These are phyloP conservation scores for Lycophotia porphyrea DNA, from an alignment of 2,888 invertebrate genomes.

Conservation along the genomic window DNA sequence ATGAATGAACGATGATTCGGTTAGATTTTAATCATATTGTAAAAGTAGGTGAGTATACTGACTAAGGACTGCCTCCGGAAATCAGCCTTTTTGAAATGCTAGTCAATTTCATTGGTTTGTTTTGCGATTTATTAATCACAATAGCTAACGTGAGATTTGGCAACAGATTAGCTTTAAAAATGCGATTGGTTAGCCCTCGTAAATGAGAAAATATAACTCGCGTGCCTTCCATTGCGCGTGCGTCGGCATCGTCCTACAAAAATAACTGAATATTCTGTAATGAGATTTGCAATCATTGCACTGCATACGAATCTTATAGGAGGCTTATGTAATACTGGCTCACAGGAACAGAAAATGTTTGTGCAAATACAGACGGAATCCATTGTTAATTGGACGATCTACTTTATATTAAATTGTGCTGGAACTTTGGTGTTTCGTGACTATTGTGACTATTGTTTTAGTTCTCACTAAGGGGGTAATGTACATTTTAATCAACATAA, in stretches of 20 bases:
- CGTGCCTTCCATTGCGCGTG: not conserved
- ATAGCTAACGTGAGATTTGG: not conserved
- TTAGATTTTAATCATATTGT: not conserved
- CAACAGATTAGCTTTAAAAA: not conserved
- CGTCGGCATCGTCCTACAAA: not conserved
- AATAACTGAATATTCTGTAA: constrained; percentile 7
- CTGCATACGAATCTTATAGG: not conserved
- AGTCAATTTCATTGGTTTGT: not conserved
- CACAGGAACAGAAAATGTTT: constrained; percentile 47
- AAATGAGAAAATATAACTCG: not conserved
- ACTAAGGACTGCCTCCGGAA: not conserved
- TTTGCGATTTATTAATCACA: not conserved
- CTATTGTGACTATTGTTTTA: constrained; percentile 15
- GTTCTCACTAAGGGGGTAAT: not conserved
- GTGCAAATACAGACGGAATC: constrained; percentile 69
- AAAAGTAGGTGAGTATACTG: not conserved
- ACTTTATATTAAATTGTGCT: constrained; percentile 47
- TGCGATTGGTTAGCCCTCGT: not conserved
- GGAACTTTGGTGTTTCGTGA: constrained; percentile 21
- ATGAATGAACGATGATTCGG: not conserved
- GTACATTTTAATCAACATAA: constrained; percentile 6
- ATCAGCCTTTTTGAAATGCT: not conserved
- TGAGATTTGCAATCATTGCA: constrained; percentile 1
- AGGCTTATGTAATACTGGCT: constrained; percentile 25
- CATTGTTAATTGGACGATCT: constrained; percentile 66